Percentiles rank a stretch among this genome's conserved stretches.
Evolutionary conservation across 2,113 vertebrate genomes (phyloP).

Genomic region (Tachuris rubrigastra): DNA sequence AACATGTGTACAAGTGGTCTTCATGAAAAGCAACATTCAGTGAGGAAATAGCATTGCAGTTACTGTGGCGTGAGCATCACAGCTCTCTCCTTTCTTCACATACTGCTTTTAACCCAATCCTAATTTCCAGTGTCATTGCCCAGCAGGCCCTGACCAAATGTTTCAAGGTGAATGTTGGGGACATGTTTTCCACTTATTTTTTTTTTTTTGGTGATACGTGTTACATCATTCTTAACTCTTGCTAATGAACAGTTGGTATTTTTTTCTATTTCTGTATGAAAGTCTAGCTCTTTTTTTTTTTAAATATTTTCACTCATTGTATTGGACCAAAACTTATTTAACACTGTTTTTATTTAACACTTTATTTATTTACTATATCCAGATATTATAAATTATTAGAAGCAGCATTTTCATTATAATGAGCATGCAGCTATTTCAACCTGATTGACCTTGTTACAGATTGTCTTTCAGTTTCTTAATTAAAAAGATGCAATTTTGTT

Average conservation of each 20-base stretch:
- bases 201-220: neutral
- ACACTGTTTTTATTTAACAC: neutral
- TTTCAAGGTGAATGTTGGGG: neutral
- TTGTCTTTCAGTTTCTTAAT: slow-evolving; percentile 28
- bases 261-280: neutral
- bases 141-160: neutral
- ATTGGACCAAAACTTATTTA: neutral
- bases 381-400: neutral
- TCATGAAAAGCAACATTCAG: neutral
- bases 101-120: neutral
- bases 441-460: slow-evolving; percentile 28
- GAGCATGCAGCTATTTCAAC: slow-evolving; percentile 13
- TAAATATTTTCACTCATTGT: neutral
- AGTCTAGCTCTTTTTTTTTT: neutral
- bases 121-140: neutral
- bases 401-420: slow-evolving; percentile 25
- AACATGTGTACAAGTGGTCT: neutral
- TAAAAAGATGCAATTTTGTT: slow-evolving; percentile 39
- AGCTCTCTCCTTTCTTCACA: neutral
- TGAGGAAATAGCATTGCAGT: neutral
- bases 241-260: neutral
- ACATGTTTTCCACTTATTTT: neutral
- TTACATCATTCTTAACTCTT: neutral
- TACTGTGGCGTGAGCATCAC: neutral
- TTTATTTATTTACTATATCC: neutral